Evolutionary conservation across 2,113 vertebrate species (phyloP).

Genomic region (Genyomyrus donnyi): DNA sequence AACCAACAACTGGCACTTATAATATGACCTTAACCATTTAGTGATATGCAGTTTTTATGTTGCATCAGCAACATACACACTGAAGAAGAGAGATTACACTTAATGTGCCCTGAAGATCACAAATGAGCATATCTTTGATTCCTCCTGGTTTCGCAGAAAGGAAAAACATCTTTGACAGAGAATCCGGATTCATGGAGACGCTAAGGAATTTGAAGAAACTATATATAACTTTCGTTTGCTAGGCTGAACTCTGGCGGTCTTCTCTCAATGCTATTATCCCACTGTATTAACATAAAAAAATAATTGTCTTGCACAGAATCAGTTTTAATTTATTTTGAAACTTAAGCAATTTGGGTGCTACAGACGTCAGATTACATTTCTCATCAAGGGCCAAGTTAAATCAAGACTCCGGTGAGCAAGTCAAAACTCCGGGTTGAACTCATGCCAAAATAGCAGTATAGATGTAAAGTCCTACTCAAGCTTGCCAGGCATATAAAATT

Average conservation of each 20-base stretch:
- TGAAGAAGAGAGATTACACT: background rate
- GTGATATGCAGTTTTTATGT: background rate
- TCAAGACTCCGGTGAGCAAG: background rate
- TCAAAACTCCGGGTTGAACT: background rate
- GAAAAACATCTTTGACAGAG: slow-evolving; percentile 5
- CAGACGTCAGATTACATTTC: background rate
- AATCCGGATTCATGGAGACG: background rate
- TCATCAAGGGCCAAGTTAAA: background rate
- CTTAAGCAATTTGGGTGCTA: background rate
- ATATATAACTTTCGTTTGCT: background rate
- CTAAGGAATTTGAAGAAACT: background rate
- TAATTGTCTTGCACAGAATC: background rate
- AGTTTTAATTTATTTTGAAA: slow-evolving; percentile 5
- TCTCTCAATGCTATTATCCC: background rate
- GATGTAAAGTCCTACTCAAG: background rate
- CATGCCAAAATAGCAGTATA: background rate
- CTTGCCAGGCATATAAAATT: slow-evolving; percentile 17
- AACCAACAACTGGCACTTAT: background rate
- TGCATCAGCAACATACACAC: background rate
- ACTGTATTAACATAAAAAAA: background rate
- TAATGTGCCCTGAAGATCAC: background rate
- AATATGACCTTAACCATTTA: slow-evolving; percentile 1
- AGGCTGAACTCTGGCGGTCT: background rate
- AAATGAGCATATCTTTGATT: background rate
- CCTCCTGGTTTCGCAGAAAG: background rate